Base-by-base conservation (phyloP, 1,140 invertebrate species). In the Fopius arisanus region DNA sequence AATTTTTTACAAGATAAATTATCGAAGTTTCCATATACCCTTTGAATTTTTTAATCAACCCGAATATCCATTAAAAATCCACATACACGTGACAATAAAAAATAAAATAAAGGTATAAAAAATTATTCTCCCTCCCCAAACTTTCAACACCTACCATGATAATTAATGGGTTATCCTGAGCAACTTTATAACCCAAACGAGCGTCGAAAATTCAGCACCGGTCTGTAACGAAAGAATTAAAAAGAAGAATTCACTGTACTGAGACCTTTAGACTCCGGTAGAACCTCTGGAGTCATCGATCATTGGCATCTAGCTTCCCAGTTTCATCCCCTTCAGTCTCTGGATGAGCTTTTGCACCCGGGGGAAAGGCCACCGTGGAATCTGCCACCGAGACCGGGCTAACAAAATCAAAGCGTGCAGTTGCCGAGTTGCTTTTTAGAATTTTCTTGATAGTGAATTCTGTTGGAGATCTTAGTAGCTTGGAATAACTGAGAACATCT, bases 101-200 rank as follows among this genome's bases (percentile, higher is more conserved):
- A 43, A 43, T 14, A 43, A 43, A 43, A 43, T 48, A 0, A 48
- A 16, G 1, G 16, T 37, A n/a, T 37, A 12, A 3, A 19, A 48
- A 16, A 0, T 6, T 5, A 7, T 48, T 14, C 14, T 6, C 40
- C n/a, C 5, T 48, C 3, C n/a, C 43, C 10, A 48, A 6, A 48
- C 9, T 48, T 48, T 48, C 43, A 48, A 48, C 43, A 48, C 43
- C 14, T 59, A 3, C 2, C 54, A 19, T 28, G 54, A 59, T 59
- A 59, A 59, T 59, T 59, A 59, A 59, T 59, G 54, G 54, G 19
- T 23, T 28, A 59, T 28, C 23, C 23, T 26, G 19, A 14, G 21
- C 9, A 23, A 59, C 54, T 59, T 59, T 59, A 59, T 59, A 59
- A 59, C 6, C 54, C 21, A 59, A 59, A 59, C 54, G 54, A 59